A percentile compares a stretch with the other conserved stretches of the same genome.
Evolutionary conservation across 2,113 vertebrate species (phyloP).

Genomic region (Nothobranchius kuhntae): DNA sequence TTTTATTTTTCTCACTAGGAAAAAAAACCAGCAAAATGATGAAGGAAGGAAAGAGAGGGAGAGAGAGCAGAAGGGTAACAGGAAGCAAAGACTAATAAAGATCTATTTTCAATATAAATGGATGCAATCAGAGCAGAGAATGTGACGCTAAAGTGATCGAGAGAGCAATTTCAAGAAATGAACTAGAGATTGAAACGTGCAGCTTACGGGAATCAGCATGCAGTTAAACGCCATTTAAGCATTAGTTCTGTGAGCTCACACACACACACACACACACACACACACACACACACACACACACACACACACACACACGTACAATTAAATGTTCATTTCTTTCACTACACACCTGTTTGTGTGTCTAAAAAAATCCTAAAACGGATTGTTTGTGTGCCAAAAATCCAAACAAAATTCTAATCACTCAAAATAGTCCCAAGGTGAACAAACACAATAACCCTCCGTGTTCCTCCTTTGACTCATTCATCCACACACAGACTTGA

Average conservation of each 20-base stretch:
- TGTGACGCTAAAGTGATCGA: slow-evolving; percentile 36
- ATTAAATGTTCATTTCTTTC: too few relatives aligned
- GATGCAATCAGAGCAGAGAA: slow-evolving; percentile 52
- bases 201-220: slow-evolving; percentile 28
- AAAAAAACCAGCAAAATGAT: neutral
- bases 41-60: neutral
- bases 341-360: too few relatives aligned
- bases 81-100: slow-evolving; percentile 45
- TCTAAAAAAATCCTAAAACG: too few relatives aligned
- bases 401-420: neutral
- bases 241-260: slow-evolving; percentile 28
- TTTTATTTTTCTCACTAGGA: slow-evolving; percentile 25
- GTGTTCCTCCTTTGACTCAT: neutral
- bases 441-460: neutral
- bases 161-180: slow-evolving; percentile 28
- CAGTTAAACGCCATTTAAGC: slow-evolving; percentile 35
- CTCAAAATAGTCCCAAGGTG: neutral
- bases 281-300: too few relatives aligned
- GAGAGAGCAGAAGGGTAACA: slow-evolving; percentile 2
- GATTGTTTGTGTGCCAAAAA: neutral
- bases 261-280: slow-evolving; percentile 15
- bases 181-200: slow-evolving; percentile 22
- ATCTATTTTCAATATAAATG: slow-evolving; percentile 58
- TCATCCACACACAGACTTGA: neutral
- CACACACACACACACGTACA: slow-evolving; percentile 2